These are phyloP conservation scores for Danio tinwini DNA, from an alignment of 2,797 vertebrate species.

Conservation along the genomic window DNA sequence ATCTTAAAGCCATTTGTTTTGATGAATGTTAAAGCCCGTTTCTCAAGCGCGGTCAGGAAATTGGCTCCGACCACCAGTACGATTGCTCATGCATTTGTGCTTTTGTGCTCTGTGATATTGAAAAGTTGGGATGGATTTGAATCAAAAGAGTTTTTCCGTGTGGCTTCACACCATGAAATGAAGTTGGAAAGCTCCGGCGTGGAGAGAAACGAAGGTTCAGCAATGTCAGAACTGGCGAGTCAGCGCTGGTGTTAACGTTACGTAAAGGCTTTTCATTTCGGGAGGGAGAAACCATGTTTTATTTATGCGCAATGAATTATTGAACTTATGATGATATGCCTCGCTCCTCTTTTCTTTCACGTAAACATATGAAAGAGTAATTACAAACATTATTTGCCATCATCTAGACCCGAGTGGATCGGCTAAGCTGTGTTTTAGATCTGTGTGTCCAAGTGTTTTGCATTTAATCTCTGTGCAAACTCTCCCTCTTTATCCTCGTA, in stretches of 20 bases:
- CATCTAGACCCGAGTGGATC: background rate
- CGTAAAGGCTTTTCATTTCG: constrained; percentile 55
- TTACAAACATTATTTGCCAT: background rate
- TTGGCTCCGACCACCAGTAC: background rate
- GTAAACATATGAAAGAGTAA: constrained; percentile 14
- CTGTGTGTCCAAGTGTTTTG: constrained; percentile 19
- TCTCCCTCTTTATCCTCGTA: constrained; percentile 17
- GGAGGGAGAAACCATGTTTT: constrained; percentile 74
- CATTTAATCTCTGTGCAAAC: constrained; percentile 27
- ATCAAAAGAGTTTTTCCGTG: background rate
- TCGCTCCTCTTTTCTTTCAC: background rate
- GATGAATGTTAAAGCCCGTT: background rate
- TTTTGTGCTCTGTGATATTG: background rate
- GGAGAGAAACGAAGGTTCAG: background rate
- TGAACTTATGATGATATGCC: constrained; percentile 59
- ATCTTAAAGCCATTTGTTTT: constrained; percentile 19
- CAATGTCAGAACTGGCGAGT: constrained; percentile 28
- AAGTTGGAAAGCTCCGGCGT: background rate
- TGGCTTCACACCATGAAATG: constrained; percentile 7
- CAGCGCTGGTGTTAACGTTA: constrained; percentile 38
- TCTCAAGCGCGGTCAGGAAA: background rate
- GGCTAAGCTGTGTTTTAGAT: background rate
- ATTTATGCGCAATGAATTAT: constrained; percentile 80
- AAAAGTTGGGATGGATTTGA: constrained; percentile 14
- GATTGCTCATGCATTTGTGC: background rate